A percentile compares a stretch with the other conserved stretches of the same genome.
These are phyloP conservation scores for Hycleus cichorii DNA, from an alignment of 1,140 invertebrate species.

Conservation along the genomic window DNA sequence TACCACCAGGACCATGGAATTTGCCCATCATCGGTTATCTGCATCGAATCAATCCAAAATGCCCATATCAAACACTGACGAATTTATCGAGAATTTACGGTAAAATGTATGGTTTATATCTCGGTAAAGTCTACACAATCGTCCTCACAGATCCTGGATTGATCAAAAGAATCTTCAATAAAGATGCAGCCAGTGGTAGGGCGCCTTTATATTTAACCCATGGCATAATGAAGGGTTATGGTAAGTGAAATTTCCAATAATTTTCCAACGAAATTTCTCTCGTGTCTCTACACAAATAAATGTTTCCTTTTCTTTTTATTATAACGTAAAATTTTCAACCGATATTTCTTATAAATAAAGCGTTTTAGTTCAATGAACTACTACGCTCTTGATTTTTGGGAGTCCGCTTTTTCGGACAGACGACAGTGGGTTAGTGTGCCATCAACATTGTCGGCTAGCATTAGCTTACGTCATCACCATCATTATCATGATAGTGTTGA, in stretches of 20 bases:
- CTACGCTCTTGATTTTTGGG: slow-evolving; percentile 8
- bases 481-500: not conserved
- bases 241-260: slow-evolving; percentile 45
- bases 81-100: slow-evolving; percentile 60
- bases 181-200: slow-evolving; percentile 60
- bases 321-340: no score
- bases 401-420: slow-evolving; percentile 16
- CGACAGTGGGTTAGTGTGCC: slow-evolving; percentile 22
- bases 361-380: slow-evolving; percentile 3
- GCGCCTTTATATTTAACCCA: slow-evolving; percentile 76
- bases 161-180: slow-evolving; percentile 60
- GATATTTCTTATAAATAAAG: no score
- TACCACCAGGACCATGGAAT: slow-evolving; percentile 70
- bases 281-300: no score
- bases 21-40: slow-evolving; percentile 73
- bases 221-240: slow-evolving; percentile 78
- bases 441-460: not conserved
- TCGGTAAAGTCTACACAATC: slow-evolving; percentile 67
- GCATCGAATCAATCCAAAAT: slow-evolving; percentile 56
- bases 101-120: slow-evolving; percentile 57
- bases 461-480: slow-evolving; percentile 17
- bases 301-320: no score
- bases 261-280: no score
- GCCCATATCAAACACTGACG: slow-evolving; percentile 63
- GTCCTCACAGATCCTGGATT: slow-evolving; percentile 64